Conservation (phyloP, 2,113 vertebrate species). For the Channa argus region DNA sequence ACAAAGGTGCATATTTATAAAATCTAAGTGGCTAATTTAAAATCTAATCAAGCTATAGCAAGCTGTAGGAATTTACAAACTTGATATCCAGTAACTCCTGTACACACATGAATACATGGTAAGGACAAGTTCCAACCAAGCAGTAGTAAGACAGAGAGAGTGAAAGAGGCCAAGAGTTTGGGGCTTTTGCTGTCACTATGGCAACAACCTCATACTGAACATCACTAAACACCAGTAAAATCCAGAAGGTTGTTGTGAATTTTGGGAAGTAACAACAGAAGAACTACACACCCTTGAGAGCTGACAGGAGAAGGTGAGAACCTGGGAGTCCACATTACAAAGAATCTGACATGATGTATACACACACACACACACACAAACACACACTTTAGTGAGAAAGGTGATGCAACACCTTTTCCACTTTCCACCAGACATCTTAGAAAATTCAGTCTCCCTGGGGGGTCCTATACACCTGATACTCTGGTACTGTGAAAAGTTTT, state of each 20-base stretch:
- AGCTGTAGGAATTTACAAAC: not conserved
- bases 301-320: not conserved
- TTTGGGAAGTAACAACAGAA: not conserved
- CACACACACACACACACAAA: not conserved
- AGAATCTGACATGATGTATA: not conserved
- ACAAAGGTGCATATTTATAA: no score
- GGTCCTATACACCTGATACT: not conserved
- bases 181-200: not conserved
- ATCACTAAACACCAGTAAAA: not conserved
- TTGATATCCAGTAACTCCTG: not conserved
- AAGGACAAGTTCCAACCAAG: no score
- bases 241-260: not conserved
- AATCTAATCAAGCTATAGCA: not conserved
- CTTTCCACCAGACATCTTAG: no score
- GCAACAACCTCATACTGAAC: not conserved
- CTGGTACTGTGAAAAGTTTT: not conserved
- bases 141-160: no score
- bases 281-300: not conserved
- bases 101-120: no score
- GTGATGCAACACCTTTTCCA: not conserved
- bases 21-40: not conserved
- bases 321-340: not conserved
- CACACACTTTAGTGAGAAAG: not conserved
- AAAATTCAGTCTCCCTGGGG: no score
- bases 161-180: no score